Percentiles rank a stretch among this genome's conserved stretches.
These are phyloP conservation scores for Platypus cylindrus DNA, from an alignment of 2,888 invertebrate genomes.

Conservation along the genomic window DNA sequence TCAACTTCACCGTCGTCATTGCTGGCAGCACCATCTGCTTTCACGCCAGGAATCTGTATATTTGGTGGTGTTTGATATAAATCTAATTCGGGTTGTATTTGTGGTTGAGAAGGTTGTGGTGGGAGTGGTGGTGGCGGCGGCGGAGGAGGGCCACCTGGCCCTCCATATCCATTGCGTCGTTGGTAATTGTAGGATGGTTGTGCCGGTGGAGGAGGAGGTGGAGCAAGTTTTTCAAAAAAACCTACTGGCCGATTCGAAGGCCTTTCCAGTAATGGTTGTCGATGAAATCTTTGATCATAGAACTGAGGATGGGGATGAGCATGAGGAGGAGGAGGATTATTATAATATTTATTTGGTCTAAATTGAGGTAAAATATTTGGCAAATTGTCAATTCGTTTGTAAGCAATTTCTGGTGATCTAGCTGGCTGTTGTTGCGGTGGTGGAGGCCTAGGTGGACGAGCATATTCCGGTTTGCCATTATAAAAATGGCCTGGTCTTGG, in stretches of 20 bases:
- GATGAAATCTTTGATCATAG: conserved; percentile 23
- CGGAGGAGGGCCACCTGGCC: conserved; percentile 3
- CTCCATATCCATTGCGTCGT: conserved; percentile 8
- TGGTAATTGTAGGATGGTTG: conserved; percentile 4
- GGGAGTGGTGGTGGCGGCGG: conserved; percentile 2
- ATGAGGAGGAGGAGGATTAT: conserved; percentile 14
- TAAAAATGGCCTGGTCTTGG: conserved; percentile 35
- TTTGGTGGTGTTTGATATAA: conserved; percentile 34
- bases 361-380: conserved; percentile 63
- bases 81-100: conserved; percentile 20
- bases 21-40: conserved; percentile 32
- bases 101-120: conserved; percentile 13
- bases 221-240: conserved; percentile 35
- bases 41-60: conserved; percentile 35
- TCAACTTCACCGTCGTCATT: conserved; percentile 45
- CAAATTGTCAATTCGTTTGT: conserved; percentile 34
- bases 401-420: no score
- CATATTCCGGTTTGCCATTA: conserved; percentile 34
- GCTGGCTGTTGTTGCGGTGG: no score
- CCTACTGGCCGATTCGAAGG: conserved; percentile 34
- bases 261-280: conserved; percentile 34
- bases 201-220: conserved; percentile 23
- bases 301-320: conserved; percentile 17
- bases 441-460: conserved; percentile 30
- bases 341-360: conserved; percentile 49